Evolutionary conservation across 1,140 invertebrate genomes (phyloP), one percentile per base, ranked within the genome.

Genomic region (Drosophila mayri): DNA sequence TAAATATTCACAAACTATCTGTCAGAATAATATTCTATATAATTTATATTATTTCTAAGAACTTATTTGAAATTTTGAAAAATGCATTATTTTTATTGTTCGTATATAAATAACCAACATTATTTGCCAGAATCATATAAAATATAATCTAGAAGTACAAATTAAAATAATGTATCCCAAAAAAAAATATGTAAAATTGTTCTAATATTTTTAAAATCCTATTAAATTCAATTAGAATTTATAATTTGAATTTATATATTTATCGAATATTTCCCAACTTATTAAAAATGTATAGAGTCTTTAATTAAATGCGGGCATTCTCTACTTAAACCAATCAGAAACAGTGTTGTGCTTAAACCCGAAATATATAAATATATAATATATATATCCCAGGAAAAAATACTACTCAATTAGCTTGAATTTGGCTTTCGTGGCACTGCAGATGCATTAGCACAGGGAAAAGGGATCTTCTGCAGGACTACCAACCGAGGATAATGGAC

Each of bases 401-500:
- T 37, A n/a, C 30, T 38, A 63, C 72, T 84, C 12, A 85, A 85
- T 86, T 85, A 85, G 74, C 52, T 66, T 81, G n/a, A 72, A 66
- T 66, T 65, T 57, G 43, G 57, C n/a, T 12, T 58, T 65, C 25
- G 35, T 43, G 30, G 55, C 43, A 41, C 41, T 76, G 32, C 54
- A 50, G 58, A 63, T 81, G 74, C 74, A 78, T 67, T 74, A 78
- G 46, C 50, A 46, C 32, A 16, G 18, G 32, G 25, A 41, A 20
- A n/a, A 22, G 32, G 58, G n/a, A 37, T 37, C 58, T 30, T 37
- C 43, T 30, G 22, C 25, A 47, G 28, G 64, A 71, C 32, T 11
- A 37, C 50, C 20, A 37, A 58, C 47, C 55, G 59, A 76, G 52
- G 35, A 77, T 54, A 70, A 64, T 64, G 55, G 38, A 64, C 55